These are phyloP conservation scores for Maccullochella peelii DNA, from an alignment of 2,113 vertebrate species.

Conservation along the genomic window DNA sequence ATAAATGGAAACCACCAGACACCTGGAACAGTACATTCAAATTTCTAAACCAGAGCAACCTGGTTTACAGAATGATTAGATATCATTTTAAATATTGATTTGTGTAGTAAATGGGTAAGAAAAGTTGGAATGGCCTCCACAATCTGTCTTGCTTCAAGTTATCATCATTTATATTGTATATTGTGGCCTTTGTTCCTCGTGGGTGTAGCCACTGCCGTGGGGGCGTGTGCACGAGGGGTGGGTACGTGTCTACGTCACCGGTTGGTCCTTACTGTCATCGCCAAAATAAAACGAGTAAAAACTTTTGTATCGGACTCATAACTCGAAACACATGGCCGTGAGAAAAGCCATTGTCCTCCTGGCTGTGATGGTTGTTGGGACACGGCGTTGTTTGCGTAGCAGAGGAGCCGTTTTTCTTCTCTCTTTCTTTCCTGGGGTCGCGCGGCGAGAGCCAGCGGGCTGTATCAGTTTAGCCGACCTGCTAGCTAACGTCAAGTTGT, in stretches of 20 bases:
- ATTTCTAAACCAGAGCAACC: not conserved
- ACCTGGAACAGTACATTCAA: too few relatives aligned
- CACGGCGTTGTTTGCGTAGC: constrained; percentile 18
- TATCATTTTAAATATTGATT: not conserved
- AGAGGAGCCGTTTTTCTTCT: constrained; percentile 11
- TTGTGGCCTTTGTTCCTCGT: too few relatives aligned
- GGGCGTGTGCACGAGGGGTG: constrained; percentile 65
- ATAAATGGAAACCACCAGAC: not conserved
- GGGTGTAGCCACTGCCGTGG: not conserved
- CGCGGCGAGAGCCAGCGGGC: constrained; percentile 49
- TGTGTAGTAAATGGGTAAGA: not conserved
- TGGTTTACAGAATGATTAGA: not conserved
- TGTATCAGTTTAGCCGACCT: constrained; percentile 67
- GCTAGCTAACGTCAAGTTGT: constrained; percentile 78
- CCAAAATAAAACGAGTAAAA: constrained; percentile 75
- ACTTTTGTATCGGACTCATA: constrained; percentile 33
- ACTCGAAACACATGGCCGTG: constrained; percentile 16
- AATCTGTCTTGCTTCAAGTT: not conserved
- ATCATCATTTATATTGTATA: not conserved
- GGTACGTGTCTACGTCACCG: constrained; percentile 73
- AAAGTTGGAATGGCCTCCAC: not conserved
- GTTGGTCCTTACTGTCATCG: constrained; percentile 76
- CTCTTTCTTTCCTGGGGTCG: constrained; percentile 36
- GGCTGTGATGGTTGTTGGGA: constrained; percentile 14
- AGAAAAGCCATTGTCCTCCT: not conserved